Evolutionary conservation across 2,888 invertebrate species (phyloP).

Genomic region (Phalera bucephala): DNA sequence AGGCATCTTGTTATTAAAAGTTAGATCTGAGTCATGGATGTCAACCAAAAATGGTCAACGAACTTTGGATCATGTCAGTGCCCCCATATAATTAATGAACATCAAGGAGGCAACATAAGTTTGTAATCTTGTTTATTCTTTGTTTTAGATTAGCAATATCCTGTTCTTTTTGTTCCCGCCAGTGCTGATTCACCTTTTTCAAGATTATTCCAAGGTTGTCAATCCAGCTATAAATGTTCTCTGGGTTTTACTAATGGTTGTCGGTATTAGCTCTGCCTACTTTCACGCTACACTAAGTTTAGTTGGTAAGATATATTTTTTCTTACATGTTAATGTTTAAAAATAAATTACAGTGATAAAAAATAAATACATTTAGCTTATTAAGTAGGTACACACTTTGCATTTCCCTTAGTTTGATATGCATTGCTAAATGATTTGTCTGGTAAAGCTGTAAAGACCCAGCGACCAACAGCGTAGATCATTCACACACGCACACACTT

Average conservation of each 20-base stretch:
- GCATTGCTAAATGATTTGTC: no score
- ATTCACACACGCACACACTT: no score
- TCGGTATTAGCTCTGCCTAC: constrained; percentile 91
- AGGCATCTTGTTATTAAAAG: no score
- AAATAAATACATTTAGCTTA: no score
- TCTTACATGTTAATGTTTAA: constrained; percentile 15
- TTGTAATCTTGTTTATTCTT: no score
- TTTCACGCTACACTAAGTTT: constrained; percentile 93
- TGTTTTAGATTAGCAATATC: constrained; percentile 89
- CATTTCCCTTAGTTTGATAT: no score
- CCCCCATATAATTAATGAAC: no score
- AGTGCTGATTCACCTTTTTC: constrained; percentile 89
- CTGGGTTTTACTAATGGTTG: constrained; percentile 90
- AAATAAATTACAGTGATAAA: background rate
- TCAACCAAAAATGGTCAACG: constrained; percentile 12
- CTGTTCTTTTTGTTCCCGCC: constrained; percentile 91
- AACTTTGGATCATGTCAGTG: no score
- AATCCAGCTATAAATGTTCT: constrained; percentile 91
- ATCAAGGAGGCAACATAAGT: no score
- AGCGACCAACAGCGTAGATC: no score
- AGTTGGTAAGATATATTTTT: constrained; percentile 74
- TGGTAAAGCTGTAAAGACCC: no score
- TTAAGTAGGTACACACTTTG: no score
- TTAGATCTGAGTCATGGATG: constrained; percentile 9
- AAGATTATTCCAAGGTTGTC: constrained; percentile 89